These are phyloP conservation scores for Mythimna impura DNA, from an alignment of 2,888 invertebrate genomes.

Conservation along the genomic window DNA sequence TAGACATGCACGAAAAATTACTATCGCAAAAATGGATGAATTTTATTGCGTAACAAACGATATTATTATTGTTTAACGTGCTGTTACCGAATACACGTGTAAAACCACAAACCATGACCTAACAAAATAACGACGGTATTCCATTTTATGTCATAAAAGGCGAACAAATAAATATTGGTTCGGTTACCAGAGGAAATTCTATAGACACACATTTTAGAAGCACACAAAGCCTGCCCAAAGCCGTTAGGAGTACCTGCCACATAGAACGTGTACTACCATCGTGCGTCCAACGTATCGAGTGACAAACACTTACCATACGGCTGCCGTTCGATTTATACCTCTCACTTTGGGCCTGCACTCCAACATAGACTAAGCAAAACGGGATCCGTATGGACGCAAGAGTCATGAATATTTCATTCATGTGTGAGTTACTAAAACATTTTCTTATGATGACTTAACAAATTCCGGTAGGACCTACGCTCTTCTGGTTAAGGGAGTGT, in stretches of 20 bases:
- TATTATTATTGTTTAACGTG: conserved; percentile 11
- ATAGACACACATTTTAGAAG: conserved; percentile 40
- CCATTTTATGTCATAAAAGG: conserved; percentile 19
- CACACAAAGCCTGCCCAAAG: conserved; percentile 31
- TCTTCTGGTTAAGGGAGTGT: too few species aligned
- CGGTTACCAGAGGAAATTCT: conserved; percentile 7
- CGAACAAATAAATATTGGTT: conserved; percentile 22
- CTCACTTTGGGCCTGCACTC: conserved; percentile 17
- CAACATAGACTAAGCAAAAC: conserved; percentile 21
- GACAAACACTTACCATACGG: conserved; percentile 50
- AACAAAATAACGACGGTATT: conserved; percentile 27
- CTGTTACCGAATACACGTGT: conserved; percentile 13
- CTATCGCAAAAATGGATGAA: neutral
- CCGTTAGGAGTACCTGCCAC: conserved; percentile 24
- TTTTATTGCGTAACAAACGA: conserved; percentile 3
- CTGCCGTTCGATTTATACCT: conserved; percentile 33
- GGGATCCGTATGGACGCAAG: neutral
- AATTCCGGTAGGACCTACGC: too few species aligned
- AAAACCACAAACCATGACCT: conserved; percentile 10
- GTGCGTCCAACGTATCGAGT: conserved; percentile 46
- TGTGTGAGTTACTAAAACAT: neutral
- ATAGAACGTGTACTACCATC: conserved; percentile 32
- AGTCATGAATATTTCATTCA: neutral
- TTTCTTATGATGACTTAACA: too few species aligned
- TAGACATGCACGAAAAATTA: neutral